Base-by-base conservation (phyloP, 2,888 invertebrate species). In the Torymus aiolomorphi region DNA sequence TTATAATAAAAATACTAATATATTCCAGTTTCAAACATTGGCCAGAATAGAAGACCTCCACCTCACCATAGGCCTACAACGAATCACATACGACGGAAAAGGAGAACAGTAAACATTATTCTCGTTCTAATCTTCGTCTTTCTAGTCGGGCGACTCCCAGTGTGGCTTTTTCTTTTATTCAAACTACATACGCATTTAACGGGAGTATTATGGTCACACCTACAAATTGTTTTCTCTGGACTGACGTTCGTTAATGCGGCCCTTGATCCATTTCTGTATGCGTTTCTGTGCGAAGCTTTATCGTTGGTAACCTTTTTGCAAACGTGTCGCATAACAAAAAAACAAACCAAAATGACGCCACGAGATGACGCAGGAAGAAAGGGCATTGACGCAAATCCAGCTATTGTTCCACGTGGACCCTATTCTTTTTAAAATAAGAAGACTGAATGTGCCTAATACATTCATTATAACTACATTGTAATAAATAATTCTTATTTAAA, bases 251-350 rank as follows among this genome's bases (percentile, higher is more conserved):
- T 92, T 4, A 93, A 92, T 83, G 92, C 92, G 63, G 91, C 91
- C 0, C 79, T 93, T 31, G 93, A 94, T 90, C 94, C 94, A 0
- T 90, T 93, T 69, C 88, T 94, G 49, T 94, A 94, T 83, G 92
- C 93, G 1, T 93, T 93, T 83, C 88, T 93, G 10, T 91, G 92
- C 54, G 92, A 92, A 84, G 92, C 93, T 3, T 82, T 87, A n/a
- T 86, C 86, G 0, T 54, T 80, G 12, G 8, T 80, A n/a, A 49
- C 59, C 3, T 71, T 80, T 31, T 61, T 76, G 16, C 71, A 42
- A 71, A 49, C 73, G 10, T 75, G 56, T 42, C 63, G 61, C 31
- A n/a, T n/a, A 8, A 42, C 8, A 2, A 76, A 76, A 42, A 71
- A 66, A 11, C 42, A 61, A 67, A 14, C 51, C 12, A 24, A 62